Conservation (phyloP, 30 jellyfish, hydroid and myxozoan genomes). For the Chironex yamaguchii region DNA sequence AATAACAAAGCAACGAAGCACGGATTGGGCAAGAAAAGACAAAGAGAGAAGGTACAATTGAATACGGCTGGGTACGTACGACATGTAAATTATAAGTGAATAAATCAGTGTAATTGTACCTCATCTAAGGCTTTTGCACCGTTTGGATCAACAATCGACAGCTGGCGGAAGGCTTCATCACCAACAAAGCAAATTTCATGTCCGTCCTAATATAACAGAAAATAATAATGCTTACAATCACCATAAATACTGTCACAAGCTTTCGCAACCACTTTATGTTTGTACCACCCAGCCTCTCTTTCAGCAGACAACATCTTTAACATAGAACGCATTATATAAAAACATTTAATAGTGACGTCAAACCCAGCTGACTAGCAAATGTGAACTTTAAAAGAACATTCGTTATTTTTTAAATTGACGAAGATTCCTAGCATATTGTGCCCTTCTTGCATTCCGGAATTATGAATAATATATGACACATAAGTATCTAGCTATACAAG, state of each 20-base stretch:
- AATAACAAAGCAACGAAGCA: too few relatives aligned
- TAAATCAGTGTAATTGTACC: slow-evolving; percentile 24
- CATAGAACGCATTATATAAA: neutral
- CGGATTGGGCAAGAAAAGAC: too few relatives aligned
- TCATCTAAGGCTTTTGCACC: slow-evolving; percentile 72
- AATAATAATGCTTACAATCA: neutral
- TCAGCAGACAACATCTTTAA: neutral
- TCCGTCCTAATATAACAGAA: slow-evolving; percentile 77
- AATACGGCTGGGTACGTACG: neutral
- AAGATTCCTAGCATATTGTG: too few relatives aligned
- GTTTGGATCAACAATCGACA: slow-evolving; percentile 88
- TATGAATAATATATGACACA: too few relatives aligned
- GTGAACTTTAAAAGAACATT: too few relatives aligned
- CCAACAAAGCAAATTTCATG: slow-evolving; percentile 99
- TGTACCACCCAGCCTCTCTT: neutral
- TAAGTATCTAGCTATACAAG: too few relatives aligned
- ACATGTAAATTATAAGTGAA: neutral
- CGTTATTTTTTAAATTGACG: too few relatives aligned
- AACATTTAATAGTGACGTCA: too few relatives aligned
- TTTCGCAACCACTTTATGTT: neutral
- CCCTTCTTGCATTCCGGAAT: too few relatives aligned
- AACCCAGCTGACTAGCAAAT: too few relatives aligned
- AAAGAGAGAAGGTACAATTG: neutral
- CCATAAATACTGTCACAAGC: neutral
- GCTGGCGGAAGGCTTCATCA: slow-evolving; percentile 92